Conservation (phyloP, 2,888 invertebrate genomes). For the Odontomyia ornata region DNA sequence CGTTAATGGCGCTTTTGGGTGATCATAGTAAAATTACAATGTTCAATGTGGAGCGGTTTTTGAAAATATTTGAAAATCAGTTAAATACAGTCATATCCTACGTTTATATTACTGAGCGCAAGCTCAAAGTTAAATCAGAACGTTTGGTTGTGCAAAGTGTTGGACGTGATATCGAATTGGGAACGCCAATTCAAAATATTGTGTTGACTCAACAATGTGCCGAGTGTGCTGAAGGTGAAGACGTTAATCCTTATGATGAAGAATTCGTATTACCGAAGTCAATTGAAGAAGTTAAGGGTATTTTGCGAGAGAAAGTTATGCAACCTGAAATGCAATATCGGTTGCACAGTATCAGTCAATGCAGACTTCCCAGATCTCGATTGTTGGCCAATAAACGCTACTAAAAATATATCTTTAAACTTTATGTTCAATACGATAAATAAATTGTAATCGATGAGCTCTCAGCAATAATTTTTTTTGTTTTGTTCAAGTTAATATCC, state of each 20-base stretch:
- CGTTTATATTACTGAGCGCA: slow-evolving; percentile 62
- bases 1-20: slow-evolving; percentile 67
- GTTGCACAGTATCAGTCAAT: slow-evolving; percentile 61
- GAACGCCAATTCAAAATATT: slow-evolving; percentile 66
- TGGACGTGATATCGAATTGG: slow-evolving; percentile 56
- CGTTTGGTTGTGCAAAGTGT: slow-evolving; percentile 60
- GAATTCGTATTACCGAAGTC: slow-evolving; percentile 54
- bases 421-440: no score
- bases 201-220: slow-evolving; percentile 63
- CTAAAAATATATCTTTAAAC: neutral
- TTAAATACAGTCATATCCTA: slow-evolving; percentile 67
- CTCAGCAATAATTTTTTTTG: no score
- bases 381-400: slow-evolving; percentile 57
- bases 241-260: slow-evolving; percentile 61
- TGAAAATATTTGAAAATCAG: slow-evolving; percentile 67
- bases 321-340: slow-evolving; percentile 64
- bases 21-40: slow-evolving; percentile 69
- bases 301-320: slow-evolving; percentile 59
- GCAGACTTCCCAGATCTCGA: slow-evolving; percentile 61
- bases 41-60: slow-evolving; percentile 67
- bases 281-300: slow-evolving; percentile 52
- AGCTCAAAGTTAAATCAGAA: slow-evolving; percentile 52
- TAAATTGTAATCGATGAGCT: no score
- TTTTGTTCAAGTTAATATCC: no score
- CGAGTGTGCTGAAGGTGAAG: slow-evolving; percentile 63